Conservation (phyloP, 35 echinoderm and acorn worm genomes). For the Eucidaris tribuloides region DNA sequence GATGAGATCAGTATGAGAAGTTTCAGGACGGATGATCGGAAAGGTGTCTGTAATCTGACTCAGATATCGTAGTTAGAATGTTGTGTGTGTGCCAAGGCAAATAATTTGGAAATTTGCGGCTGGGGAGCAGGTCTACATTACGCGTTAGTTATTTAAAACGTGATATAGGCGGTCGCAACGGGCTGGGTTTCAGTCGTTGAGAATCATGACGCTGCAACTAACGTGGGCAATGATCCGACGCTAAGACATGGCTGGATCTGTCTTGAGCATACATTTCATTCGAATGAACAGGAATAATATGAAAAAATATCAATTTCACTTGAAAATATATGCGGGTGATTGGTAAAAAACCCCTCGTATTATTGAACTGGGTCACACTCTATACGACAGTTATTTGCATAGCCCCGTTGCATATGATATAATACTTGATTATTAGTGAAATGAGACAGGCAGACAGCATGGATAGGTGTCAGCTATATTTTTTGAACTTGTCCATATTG, state of each 20-base stretch:
- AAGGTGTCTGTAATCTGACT: too few species aligned
- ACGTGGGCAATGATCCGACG: background rate
- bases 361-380: constrained; percentile 12
- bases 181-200: background rate
- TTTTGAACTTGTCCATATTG: background rate
- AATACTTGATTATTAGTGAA: background rate
- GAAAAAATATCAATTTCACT: constrained; percentile 30
- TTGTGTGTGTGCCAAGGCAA: constrained; percentile 30
- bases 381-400: constrained; percentile 20
- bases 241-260: background rate
- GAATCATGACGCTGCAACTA: constrained; percentile 17
- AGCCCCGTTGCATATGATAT: constrained; percentile 31
- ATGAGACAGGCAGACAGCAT: background rate
- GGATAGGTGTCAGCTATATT: too few species aligned
- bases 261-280: constrained; percentile 9
- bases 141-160: constrained; percentile 28
- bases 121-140: constrained; percentile 21
- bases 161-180: constrained; percentile 13
- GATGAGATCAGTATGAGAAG: too few species aligned
- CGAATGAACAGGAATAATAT: constrained; percentile 30
- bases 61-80: too few species aligned
- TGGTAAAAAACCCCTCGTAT: background rate
- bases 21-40: too few species aligned
- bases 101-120: constrained; percentile 21
- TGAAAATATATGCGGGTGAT: background rate